Evolutionary conservation across 2,888 invertebrate genomes (phyloP), one percentile per base, ranked within the genome.

Genomic region (Dinocampus coccinellae): DNA sequence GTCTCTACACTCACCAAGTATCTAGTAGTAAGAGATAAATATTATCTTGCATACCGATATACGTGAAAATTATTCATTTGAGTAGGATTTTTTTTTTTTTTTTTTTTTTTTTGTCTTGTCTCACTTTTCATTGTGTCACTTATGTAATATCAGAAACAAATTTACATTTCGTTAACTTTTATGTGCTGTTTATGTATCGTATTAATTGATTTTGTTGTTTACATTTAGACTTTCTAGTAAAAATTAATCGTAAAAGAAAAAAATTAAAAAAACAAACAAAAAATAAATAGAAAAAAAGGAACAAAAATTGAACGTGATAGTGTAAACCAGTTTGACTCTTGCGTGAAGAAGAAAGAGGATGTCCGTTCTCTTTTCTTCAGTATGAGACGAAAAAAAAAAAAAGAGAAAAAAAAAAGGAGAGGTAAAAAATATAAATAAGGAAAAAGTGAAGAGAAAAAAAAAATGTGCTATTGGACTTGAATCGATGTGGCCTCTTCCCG

Each of bases 1-100:
- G 16, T n/a, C 3, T 16, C 13, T 63, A 69, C 57, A 39, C 65
- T 58, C 69, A 65, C 63, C 67, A 73, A 74, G 69, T 63, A 73
- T n/a, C n/a, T 29, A 73, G 16, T 20, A 7, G 3, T 7, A 20
- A 20, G 3, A 6, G 16, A 16, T n/a, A 13, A 4, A 42, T 36
- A 3, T 42, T 2, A 42, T 42, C n/a, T n/a, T 24, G 24, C 55
- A 20, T 13, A 26, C 26, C 6, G 7, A 26, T 3, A 22, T 22
- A 1, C 13, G n/a, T n/a, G n/a, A n/a, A n/a, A n/a, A 29, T 29
- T 29, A 4, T 29, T 29, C 3, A 29, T 29, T 4, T 29, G 29
- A n/a, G 3, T 4, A 29, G 29, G 7, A 29, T 4, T 4, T 29
- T 29, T 29, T 29, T 29, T 29, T 4, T 29, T 29, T 29, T 4